Base-by-base conservation (phyloP, 2,113 vertebrate species). In the Dicaeum eximium region DNA sequence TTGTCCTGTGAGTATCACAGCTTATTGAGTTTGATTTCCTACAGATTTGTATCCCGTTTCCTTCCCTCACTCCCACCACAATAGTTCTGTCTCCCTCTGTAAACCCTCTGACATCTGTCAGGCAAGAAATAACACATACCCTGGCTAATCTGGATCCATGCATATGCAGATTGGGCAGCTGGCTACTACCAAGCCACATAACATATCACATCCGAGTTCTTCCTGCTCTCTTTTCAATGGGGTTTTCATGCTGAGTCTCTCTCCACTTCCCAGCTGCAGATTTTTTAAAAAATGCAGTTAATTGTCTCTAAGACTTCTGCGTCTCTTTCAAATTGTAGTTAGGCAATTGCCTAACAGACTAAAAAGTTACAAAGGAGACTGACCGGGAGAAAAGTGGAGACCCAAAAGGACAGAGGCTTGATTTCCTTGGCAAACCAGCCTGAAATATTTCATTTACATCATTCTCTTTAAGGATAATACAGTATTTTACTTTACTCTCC, bases 131-230 rank as follows among this genome's bases (percentile, higher is more conserved):
- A 93, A 65, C 94, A 80, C 82, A 58, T 77, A 94, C 75, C 67
- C 92, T 73, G 60, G 88, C 92, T 97, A 95, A 93, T 94, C 96
- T 97, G 95, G 67, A 93, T 33, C 88, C 79, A 97, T 97, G 96
- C 95, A 96, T 96, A 97, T 97, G 96, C 94, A 97, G 94, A 97
- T 97, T 65, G 94, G 96, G 96, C 96, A 97, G 96, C 96, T 97
- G 96, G 95, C 96, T 92, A 95, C 96, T 90, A 97, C 95, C 90
- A 86, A 88, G 54, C 82, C 86, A 83, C 72, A 23, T 83, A 96
- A 92, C 94, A 74, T 93, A 83, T 86, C 88, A 86, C 82, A 90
- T 73, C 64, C 0, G 8, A 94, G 88, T 94, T 96, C 79, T 94
- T 95, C 90, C 66, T 95, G 74, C 74, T 70, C 51, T 86, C 88